phyloP scores from a whole-genome alignment of 2,888 invertebrate genomes.

The Myopa tessellatipennis region DNA sequence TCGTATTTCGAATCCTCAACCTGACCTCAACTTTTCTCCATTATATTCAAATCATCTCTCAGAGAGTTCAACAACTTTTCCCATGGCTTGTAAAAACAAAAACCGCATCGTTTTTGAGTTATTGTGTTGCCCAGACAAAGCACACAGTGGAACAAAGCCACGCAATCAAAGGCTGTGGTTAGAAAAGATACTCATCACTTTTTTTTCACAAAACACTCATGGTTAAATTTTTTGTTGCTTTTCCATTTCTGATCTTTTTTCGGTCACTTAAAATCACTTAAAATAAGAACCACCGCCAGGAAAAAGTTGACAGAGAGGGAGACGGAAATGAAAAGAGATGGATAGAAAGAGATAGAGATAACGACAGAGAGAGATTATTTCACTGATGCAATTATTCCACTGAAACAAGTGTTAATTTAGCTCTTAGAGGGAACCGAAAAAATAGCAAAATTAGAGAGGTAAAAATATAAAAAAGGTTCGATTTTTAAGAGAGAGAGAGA shows the following conservation, averaged over 20 bases:
- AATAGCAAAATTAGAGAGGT: slow-evolving; percentile 20
- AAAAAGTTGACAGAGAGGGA: too few species aligned
- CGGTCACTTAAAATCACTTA: too few species aligned
- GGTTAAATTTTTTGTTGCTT: slow-evolving; percentile 6
- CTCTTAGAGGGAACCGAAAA: not conserved
- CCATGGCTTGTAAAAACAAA: slow-evolving; percentile 12
- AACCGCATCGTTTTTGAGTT: slow-evolving; percentile 42
- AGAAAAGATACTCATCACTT: slow-evolving; percentile 40
- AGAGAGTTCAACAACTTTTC: slow-evolving; percentile 12
- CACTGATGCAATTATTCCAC: too few species aligned
- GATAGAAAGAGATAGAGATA: too few species aligned
- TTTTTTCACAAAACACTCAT: not conserved
- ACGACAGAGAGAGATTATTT: too few species aligned
- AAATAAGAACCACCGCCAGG: too few species aligned
- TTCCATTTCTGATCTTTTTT: slow-evolving; percentile 1
- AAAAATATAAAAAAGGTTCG: slow-evolving; percentile 4
- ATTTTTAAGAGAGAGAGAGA: not conserved
- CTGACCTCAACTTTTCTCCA: not conserved
- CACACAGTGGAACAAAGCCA: slow-evolving; percentile 32
- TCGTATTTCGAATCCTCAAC: slow-evolving; percentile 1
- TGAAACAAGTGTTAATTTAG: not conserved
- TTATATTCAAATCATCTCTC: not conserved
- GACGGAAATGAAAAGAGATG: too few species aligned
- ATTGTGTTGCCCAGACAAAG: slow-evolving; percentile 13
- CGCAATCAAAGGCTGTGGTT: slow-evolving; percentile 44